phyloP scores from a whole-genome alignment of 1,140 invertebrate species.

The Zaprionus capensis region DNA sequence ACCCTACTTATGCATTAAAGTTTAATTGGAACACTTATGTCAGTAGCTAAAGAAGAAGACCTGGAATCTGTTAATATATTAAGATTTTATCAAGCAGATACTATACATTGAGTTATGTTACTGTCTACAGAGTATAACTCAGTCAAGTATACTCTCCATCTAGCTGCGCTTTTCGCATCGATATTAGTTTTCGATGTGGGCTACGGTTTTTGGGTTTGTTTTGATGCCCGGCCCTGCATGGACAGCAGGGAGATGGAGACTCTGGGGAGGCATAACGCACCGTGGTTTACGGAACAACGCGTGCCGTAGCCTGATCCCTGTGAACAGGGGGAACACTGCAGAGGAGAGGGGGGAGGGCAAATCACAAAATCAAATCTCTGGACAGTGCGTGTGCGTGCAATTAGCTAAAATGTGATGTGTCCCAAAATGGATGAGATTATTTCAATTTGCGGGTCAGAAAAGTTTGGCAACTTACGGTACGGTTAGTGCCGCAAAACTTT shows the following conservation, averaged over 20 bases:
- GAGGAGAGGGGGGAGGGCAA: conserved; percentile 8
- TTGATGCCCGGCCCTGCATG: background rate
- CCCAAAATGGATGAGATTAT: conserved; percentile 59
- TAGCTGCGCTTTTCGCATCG: conserved; percentile 17
- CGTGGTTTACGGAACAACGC: conserved; percentile 70
- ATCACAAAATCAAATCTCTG: conserved; percentile 61
- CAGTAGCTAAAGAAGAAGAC: too few species aligned
- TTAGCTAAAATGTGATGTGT: conserved; percentile 59
- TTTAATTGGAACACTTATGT: too few species aligned
- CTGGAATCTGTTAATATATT: too few species aligned
- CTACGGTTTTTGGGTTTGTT: conserved; percentile 4
- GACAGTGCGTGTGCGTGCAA: conserved; percentile 61
- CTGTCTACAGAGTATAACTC: background rate
- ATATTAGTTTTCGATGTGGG: conserved; percentile 57
- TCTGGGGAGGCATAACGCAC: conserved; percentile 67
- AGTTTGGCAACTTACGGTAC: conserved; percentile 44
- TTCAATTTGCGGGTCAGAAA: conserved; percentile 72
- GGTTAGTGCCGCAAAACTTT: conserved; percentile 49
- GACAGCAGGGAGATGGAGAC: conserved; percentile 14
- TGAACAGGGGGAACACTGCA: background rate
- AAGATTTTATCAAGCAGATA: too few species aligned
- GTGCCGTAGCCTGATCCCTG: conserved; percentile 29
- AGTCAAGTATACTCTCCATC: background rate
- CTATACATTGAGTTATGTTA: background rate
- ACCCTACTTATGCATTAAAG: too few species aligned